Conservation (phyloP, 1,140 invertebrate species). For the Euschistus heros region DNA sequence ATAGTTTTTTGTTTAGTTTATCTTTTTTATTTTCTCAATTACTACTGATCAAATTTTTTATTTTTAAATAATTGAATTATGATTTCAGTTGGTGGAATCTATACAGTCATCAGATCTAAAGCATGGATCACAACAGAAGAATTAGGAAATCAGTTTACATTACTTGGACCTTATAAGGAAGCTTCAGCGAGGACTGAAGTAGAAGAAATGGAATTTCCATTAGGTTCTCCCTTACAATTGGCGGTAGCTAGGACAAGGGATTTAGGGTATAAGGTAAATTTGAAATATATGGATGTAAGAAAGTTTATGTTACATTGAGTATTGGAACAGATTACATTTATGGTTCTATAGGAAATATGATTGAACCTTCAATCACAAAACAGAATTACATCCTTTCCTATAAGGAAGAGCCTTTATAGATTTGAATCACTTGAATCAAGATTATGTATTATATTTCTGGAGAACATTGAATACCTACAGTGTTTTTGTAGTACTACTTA, state of each 20-base stretch:
- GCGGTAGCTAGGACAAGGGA: conserved; percentile 74
- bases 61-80: neutral
- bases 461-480: too few species aligned
- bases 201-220: conserved; percentile 80
- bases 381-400: too few species aligned
- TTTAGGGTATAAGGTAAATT: conserved; percentile 74
- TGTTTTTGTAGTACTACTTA: too few species aligned
- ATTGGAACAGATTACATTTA: neutral
- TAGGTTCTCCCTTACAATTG: conserved; percentile 59
- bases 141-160: conserved; percentile 94
- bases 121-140: conserved; percentile 96
- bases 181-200: conserved; percentile 87
- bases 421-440: too few species aligned
- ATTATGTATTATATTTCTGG: too few species aligned
- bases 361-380: too few species aligned
- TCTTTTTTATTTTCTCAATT: too few species aligned
- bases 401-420: too few species aligned
- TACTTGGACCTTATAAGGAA: conserved; percentile 93
- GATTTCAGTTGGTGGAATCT: conserved; percentile 89
- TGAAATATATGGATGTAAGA: too few species aligned
- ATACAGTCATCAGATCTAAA: conserved; percentile 97
- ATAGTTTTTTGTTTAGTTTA: too few species aligned
- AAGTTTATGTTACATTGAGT: neutral
- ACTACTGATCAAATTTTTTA: too few species aligned
- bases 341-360: neutral